A percentile compares a stretch with the other conserved stretches of the same genome.
phyloP scores from a whole-genome alignment of 1,140 invertebrate genomes.

The Pseudomyrmex concolor region DNA sequence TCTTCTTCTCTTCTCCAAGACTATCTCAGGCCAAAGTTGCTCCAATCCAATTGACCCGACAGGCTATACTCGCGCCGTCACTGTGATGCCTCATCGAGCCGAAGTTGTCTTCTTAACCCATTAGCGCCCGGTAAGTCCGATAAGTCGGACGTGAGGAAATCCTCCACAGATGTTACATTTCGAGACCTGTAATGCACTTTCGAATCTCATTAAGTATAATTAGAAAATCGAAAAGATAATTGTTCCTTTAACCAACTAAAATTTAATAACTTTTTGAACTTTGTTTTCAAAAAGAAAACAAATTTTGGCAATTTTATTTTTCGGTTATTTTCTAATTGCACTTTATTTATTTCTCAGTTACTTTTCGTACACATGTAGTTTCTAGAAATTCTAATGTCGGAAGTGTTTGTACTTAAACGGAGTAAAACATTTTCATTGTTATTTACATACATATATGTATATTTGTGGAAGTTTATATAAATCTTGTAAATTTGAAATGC shows the following conservation, averaged over 20 bases:
- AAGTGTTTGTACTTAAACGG: no score
- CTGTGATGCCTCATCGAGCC: constrained; percentile 33
- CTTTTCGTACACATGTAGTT: no score
- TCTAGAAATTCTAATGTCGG: no score
- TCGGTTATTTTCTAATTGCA: not conserved
- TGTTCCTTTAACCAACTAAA: not conserved
- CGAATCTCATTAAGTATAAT: constrained; percentile 27
- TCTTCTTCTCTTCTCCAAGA: not conserved
- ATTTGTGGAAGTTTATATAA: not conserved
- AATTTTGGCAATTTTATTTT: not conserved
- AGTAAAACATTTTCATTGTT: no score
- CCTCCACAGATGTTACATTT: constrained; percentile 17
- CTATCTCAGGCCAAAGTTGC: constrained; percentile 67
- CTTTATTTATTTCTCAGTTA: not conserved
- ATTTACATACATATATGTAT: no score
- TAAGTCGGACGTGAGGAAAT: constrained; percentile 47
- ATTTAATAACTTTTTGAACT: not conserved
- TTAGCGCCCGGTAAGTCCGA: constrained; percentile 45
- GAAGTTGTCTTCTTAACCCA: constrained; percentile 58
- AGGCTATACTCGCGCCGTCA: constrained; percentile 65
- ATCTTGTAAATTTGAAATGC: not conserved
- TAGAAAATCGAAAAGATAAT: not conserved
- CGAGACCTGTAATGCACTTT: constrained; percentile 17
- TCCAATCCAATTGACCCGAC: constrained; percentile 77
- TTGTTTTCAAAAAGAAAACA: not conserved